These are phyloP conservation scores for Hypotaenidia okinawae DNA, from an alignment of 2,797 vertebrate genomes.

Conservation along the genomic window DNA sequence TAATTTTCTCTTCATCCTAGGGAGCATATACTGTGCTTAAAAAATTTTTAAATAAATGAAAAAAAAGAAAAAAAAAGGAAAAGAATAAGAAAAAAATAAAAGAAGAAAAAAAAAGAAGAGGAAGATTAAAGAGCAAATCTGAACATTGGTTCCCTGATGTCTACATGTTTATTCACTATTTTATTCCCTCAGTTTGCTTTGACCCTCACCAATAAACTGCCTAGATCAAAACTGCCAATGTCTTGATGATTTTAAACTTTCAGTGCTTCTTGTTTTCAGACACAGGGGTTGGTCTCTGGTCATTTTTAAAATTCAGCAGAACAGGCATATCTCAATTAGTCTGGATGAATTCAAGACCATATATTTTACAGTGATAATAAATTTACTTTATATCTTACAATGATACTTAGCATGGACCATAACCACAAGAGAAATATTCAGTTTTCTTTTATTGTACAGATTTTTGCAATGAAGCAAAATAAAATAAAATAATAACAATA, in stretches of 20 bases:
- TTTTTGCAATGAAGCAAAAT: not conserved
- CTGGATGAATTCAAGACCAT: not conserved
- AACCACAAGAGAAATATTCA: not conserved
- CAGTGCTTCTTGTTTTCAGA: not conserved
- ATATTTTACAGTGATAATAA: not conserved
- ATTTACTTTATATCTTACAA: not conserved
- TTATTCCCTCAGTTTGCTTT: not conserved
- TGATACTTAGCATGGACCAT: not conserved
- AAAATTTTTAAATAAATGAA: not conserved
- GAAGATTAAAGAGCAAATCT: not conserved
- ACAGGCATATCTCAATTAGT: not conserved
- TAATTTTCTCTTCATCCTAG: not conserved
- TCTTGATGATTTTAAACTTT: not conserved
- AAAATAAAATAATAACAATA: not conserved
- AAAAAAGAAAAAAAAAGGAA: rapidly evolving
- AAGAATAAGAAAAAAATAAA: not conserved
- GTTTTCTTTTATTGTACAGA: not conserved
- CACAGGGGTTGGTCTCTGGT: not conserved
- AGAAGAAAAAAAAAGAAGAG: no score
- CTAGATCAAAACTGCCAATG: not conserved
- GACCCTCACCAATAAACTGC: not conserved
- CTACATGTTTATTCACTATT: not conserved
- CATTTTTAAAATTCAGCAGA: not conserved
- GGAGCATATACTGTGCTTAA: not conserved
- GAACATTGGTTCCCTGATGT: not conserved